These are phyloP conservation scores for Cyaniris semiargus DNA, from an alignment of 2,888 invertebrate species.

Conservation along the genomic window DNA sequence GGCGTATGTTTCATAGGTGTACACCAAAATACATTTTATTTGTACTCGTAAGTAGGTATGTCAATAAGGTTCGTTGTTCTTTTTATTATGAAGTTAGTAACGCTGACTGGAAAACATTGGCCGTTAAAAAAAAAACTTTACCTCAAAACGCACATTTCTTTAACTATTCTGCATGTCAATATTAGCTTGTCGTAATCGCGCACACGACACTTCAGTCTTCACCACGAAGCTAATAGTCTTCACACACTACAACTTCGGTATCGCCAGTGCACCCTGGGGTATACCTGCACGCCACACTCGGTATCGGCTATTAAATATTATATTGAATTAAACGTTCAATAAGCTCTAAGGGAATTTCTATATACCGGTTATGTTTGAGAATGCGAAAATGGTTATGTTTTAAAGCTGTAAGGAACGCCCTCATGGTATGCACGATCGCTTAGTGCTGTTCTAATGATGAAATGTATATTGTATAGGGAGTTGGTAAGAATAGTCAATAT, in stretches of 20 bases:
- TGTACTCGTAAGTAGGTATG: too few relatives aligned
- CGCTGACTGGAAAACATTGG: too few relatives aligned
- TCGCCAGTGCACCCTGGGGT: not conserved
- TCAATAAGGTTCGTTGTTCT: too few relatives aligned
- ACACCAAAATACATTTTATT: too few relatives aligned
- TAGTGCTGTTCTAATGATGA: not conserved
- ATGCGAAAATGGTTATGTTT: not conserved
- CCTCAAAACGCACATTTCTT: too few relatives aligned
- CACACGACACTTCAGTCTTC: not conserved
- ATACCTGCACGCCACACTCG: conserved; percentile 7
- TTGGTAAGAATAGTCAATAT: not conserved
- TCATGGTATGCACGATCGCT: not conserved
- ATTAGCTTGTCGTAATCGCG: not conserved
- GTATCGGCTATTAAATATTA: not conserved
- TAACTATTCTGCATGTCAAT: not conserved
- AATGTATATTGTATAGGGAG: not conserved
- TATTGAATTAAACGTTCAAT: not conserved
- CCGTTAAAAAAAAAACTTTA: too few relatives aligned
- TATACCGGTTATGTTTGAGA: not conserved
- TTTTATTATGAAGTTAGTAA: too few relatives aligned
- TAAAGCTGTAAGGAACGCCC: not conserved
- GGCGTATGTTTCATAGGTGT: too few relatives aligned
- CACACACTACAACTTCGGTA: conserved; percentile 1
- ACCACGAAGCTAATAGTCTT: too few relatives aligned
- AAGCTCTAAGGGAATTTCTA: not conserved